phyloP scores from a whole-genome alignment of 2,888 invertebrate species.

The Lutraria lutraria region DNA sequence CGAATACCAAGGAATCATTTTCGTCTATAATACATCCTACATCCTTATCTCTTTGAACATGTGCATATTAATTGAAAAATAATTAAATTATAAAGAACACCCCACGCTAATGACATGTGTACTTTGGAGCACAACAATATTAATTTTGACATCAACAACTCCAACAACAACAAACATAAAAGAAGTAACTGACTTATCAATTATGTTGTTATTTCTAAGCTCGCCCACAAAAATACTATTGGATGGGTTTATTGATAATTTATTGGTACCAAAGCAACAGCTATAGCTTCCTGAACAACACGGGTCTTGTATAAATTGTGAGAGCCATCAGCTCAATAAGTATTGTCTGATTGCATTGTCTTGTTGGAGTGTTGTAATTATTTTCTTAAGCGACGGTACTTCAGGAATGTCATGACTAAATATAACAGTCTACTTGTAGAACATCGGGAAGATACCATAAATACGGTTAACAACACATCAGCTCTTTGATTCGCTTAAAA shows the following conservation, averaged over 20 bases:
- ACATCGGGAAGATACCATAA: slow-evolving; percentile 30
- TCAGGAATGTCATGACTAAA: slow-evolving; percentile 36
- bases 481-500: not conserved
- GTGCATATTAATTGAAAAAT: no score
- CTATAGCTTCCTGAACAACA: not conserved
- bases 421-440: slow-evolving; percentile 15
- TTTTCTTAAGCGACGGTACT: slow-evolving; percentile 1
- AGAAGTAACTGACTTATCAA: no score
- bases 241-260: not conserved
- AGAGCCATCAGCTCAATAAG: not conserved
- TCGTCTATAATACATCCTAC: no score
- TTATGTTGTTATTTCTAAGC: no score
- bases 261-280: not conserved
- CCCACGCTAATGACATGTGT: no score
- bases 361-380: slow-evolving; percentile 5
- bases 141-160: no score
- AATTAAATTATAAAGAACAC: no score
- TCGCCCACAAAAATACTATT: not conserved
- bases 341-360: slow-evolving; percentile 42
- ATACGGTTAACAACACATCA: not conserved
- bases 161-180: no score
- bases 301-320: slow-evolving; percentile 27
- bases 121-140: no score
- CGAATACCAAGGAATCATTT: no score
- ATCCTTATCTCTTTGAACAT: no score